Conservation (phyloP, 2,888 invertebrate species). For the Biston stratarius region DNA sequence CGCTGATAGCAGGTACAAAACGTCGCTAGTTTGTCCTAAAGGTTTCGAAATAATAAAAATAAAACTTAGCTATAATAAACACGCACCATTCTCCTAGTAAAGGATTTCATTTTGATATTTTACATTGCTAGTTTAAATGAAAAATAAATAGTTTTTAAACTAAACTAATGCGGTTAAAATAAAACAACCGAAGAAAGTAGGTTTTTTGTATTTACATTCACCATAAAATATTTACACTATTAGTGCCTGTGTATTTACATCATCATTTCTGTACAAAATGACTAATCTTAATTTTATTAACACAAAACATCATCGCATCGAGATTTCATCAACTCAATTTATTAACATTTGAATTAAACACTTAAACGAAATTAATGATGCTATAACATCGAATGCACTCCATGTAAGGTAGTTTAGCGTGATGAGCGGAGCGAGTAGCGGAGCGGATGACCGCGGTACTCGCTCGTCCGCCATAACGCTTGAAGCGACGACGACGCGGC, state of each 20-base stretch:
- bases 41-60: too few species aligned
- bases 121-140: too few species aligned
- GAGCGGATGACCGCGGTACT: conserved; percentile 67
- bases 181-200: conserved; percentile 45
- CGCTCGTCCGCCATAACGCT: conserved; percentile 89
- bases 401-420: conserved; percentile 50
- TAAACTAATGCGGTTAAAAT: conserved; percentile 19
- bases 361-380: conserved; percentile 49
- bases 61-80: too few species aligned
- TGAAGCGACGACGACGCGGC: conserved; percentile 88
- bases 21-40: too few species aligned
- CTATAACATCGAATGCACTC: conserved; percentile 48
- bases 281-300: conserved; percentile 7
- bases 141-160: too few species aligned
- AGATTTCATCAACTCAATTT: conserved; percentile 24
- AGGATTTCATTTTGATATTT: too few species aligned
- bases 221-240: conserved; percentile 55
- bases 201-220: conserved; percentile 55
- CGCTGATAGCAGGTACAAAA: too few species aligned
- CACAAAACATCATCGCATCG: conserved; percentile 18
- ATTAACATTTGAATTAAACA: conserved; percentile 46
- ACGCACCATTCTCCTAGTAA: too few species aligned
- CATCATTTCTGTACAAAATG: conserved; percentile 38
- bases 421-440: conserved; percentile 54
- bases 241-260: conserved; percentile 53